These are phyloP conservation scores for Hofmannophila pseudospretella DNA, from an alignment of 2,888 invertebrate species.

Conservation along the genomic window DNA sequence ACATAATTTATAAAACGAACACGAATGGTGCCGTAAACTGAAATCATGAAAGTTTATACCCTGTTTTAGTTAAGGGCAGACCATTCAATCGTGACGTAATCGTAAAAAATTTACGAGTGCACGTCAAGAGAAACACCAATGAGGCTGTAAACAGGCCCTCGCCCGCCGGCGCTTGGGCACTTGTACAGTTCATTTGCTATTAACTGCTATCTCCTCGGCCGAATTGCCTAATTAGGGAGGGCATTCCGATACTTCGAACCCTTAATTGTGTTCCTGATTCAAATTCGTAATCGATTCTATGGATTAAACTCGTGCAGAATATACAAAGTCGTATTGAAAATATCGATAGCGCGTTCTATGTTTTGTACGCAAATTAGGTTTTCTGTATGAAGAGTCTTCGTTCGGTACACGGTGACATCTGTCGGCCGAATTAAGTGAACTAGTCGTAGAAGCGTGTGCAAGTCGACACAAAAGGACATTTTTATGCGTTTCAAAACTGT, in stretches of 20 bases:
- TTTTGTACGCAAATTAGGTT: no score
- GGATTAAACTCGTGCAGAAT: no score
- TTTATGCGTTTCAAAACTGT: no score
- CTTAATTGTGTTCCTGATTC: slow-evolving; percentile 1
- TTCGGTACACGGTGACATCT: no score
- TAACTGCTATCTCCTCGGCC: slow-evolving; percentile 40
- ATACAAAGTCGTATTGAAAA: no score
- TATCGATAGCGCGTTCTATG: no score
- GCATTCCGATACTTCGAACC: not conserved
- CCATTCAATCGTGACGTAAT: slow-evolving; percentile 72
- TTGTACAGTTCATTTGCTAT: slow-evolving; percentile 72
- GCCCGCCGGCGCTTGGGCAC: slow-evolving; percentile 56
- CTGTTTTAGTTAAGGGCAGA: slow-evolving; percentile 73
- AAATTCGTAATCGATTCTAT: not conserved
- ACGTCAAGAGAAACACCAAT: slow-evolving; percentile 75
- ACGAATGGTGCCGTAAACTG: slow-evolving; percentile 66
- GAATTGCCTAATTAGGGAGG: slow-evolving; percentile 19
- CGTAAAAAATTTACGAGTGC: slow-evolving; percentile 74
- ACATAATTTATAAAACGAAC: slow-evolving; percentile 74
- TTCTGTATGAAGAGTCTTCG: no score
- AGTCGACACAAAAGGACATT: no score
- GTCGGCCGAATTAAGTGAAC: no score
- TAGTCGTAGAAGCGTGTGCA: no score
- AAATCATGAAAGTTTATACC: slow-evolving; percentile 74
- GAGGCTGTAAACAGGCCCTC: slow-evolving; percentile 70